Percentiles rank a stretch among this genome's conserved stretches.
phyloP scores from a whole-genome alignment of 1,140 invertebrate genomes.

The Fopius arisanus region DNA sequence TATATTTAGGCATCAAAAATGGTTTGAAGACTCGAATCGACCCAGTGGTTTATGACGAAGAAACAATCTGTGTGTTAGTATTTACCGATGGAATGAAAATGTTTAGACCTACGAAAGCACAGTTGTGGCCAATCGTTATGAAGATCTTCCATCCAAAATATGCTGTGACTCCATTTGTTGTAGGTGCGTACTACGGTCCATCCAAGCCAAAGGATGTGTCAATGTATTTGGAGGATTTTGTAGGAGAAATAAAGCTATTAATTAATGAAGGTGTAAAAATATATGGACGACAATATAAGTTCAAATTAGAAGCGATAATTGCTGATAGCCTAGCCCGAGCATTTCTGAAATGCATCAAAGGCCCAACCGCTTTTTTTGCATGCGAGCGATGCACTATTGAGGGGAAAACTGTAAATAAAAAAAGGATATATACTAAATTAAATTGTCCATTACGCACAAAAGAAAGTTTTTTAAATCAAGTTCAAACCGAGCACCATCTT shows the following conservation, averaged over 20 bases:
- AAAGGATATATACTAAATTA: neutral
- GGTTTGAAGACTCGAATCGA: neutral
- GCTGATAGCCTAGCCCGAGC: neutral
- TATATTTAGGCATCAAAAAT: neutral
- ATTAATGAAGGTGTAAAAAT: neutral
- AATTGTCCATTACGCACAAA: neutral
- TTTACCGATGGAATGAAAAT: neutral
- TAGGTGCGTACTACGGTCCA: constrained; percentile 5
- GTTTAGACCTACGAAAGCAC: neutral
- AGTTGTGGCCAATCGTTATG: neutral
- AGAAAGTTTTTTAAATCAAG: neutral
- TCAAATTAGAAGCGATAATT: neutral
- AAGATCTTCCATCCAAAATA: neutral
- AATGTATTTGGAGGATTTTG: constrained; percentile 19
- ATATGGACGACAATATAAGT: neutral
- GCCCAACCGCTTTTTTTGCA: neutral
- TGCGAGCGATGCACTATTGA: neutral
- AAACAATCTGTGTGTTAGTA: neutral
- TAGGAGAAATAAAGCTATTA: neutral
- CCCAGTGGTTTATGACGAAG: neutral
- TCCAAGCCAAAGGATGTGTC: constrained; percentile 4
- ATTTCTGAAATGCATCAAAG: constrained; percentile 1
- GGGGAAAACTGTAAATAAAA: neutral
- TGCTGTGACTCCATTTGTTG: neutral
- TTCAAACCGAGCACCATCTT: neutral